Conservation (phyloP, 2,113 vertebrate genomes). For the Syngnathus floridae region DNA sequence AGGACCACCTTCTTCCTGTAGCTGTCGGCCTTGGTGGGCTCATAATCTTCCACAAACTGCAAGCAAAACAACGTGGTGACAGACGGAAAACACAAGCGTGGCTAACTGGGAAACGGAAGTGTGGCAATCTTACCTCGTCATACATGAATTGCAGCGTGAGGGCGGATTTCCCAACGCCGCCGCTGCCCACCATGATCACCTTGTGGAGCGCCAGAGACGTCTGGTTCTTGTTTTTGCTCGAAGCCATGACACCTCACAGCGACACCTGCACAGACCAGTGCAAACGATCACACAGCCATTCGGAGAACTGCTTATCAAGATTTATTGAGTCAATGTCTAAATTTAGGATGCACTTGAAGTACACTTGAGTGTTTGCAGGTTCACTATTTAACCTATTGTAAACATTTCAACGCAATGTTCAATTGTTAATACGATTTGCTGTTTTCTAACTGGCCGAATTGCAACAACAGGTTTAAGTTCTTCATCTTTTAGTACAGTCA, state of each 20-base stretch:
- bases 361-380: neutral
- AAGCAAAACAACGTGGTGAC: neutral
- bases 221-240: conserved; percentile 67
- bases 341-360: neutral
- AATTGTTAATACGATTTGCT: too few species aligned
- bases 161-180: conserved; percentile 70
- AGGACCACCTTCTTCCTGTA: conserved; percentile 98
- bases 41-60: conserved; percentile 98
- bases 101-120: neutral
- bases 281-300: neutral
- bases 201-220: conserved; percentile 71
- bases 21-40: conserved; percentile 97
- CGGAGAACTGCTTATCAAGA: too few species aligned
- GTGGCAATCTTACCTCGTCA: conserved; percentile 60
- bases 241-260: conserved; percentile 52
- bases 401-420: neutral
- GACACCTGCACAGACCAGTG: conserved; percentile 1
- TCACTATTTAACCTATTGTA: neutral
- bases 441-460: too few species aligned
- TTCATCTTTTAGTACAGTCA: too few species aligned
- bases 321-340: neutral
- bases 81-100: neutral
- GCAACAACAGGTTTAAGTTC: too few species aligned
- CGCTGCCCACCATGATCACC: conserved; percentile 74
- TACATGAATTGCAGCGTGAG: conserved; percentile 76